These are phyloP conservation scores for Octonoba sinensis DNA, from an alignment of 2,888 invertebrate species.

Conservation along the genomic window DNA sequence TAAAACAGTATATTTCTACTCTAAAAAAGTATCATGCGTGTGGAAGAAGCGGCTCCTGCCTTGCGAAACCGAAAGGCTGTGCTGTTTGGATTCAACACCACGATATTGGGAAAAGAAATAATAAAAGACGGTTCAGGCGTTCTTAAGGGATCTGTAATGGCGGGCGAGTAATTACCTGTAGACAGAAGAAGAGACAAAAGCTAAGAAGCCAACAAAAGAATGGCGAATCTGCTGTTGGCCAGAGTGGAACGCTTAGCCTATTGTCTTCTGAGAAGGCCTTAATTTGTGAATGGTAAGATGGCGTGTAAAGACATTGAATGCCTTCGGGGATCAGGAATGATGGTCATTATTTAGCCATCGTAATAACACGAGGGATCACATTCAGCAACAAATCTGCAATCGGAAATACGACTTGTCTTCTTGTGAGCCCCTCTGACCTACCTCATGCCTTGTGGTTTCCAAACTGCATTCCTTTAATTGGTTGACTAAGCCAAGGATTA, in stretches of 20 bases:
- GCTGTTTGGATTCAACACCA: not conserved
- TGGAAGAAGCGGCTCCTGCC: constrained; percentile 10
- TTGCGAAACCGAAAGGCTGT: constrained; percentile 8
- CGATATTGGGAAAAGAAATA: not conserved
- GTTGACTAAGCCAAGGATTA: constrained; percentile 52
- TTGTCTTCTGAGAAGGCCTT: constrained; percentile 38
- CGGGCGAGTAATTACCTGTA: constrained; percentile 45
- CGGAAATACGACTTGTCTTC: constrained; percentile 23
- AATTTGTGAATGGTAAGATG: constrained; percentile 59
- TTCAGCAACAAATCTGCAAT: constrained; percentile 14
- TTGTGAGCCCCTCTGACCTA: not conserved
- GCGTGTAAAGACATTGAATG: constrained; percentile 52
- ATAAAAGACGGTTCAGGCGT: no score
- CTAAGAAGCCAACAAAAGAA: constrained; percentile 55
- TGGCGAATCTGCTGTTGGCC: constrained; percentile 36
- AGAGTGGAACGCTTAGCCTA: constrained; percentile 51
- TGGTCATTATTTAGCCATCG: constrained; percentile 55
- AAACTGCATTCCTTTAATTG: constrained; percentile 37
- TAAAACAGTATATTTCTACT: constrained; percentile 51
- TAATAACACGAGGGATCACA: constrained; percentile 36
- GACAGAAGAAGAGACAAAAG: constrained; percentile 42
- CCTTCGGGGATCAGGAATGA: constrained; percentile 30
- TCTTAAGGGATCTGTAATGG: constrained; percentile 20
- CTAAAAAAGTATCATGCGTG: constrained; percentile 22
- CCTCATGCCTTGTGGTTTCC: constrained; percentile 1